Evolutionary conservation across 2,888 invertebrate species (phyloP).

Genomic region (Agonum fuliginosum): DNA sequence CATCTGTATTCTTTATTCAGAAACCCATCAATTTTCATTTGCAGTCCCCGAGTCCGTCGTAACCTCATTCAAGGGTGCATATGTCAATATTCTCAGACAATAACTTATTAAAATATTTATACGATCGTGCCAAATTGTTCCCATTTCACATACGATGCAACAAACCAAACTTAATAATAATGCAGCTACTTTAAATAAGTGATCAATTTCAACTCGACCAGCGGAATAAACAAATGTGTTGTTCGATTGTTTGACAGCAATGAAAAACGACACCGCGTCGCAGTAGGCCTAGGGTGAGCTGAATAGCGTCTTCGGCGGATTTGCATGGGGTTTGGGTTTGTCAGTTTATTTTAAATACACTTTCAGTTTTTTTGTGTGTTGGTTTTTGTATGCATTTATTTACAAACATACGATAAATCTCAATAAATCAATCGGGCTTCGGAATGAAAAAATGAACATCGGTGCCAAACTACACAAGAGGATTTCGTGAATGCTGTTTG

Average conservation of each 20-base stretch:
- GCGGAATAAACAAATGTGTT: not conserved
- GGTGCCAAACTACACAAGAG: not conserved
- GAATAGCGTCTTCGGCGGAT: not conserved
- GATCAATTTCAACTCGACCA: conserved; percentile 6
- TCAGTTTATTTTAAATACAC: conserved; percentile 23
- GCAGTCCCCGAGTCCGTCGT: not conserved
- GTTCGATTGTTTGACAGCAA: conserved; percentile 13
- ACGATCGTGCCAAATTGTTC: conserved; percentile 41
- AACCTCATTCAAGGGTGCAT: conserved; percentile 39
- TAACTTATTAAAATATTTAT: conserved; percentile 46
- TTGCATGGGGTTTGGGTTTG: not conserved
- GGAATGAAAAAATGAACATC: conserved; percentile 18
- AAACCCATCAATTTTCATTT: conserved; percentile 9
- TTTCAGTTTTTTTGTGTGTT: not conserved
- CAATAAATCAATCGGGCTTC: conserved; percentile 33
- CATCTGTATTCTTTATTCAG: conserved; percentile 24
- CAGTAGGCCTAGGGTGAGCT: not conserved
- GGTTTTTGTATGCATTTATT: conserved; percentile 30
- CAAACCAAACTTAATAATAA: not conserved
- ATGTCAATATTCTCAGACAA: conserved; percentile 53
- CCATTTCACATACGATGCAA: conserved; percentile 5
- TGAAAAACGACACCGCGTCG: not conserved
- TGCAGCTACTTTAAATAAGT: conserved; percentile 35
- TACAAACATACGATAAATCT: conserved; percentile 36
- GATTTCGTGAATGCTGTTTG: not conserved